Evolutionary conservation across 2,797 vertebrate genomes (phyloP), one percentile per base, ranked within the genome.

Genomic region (Hemitrygon akajei): DNA sequence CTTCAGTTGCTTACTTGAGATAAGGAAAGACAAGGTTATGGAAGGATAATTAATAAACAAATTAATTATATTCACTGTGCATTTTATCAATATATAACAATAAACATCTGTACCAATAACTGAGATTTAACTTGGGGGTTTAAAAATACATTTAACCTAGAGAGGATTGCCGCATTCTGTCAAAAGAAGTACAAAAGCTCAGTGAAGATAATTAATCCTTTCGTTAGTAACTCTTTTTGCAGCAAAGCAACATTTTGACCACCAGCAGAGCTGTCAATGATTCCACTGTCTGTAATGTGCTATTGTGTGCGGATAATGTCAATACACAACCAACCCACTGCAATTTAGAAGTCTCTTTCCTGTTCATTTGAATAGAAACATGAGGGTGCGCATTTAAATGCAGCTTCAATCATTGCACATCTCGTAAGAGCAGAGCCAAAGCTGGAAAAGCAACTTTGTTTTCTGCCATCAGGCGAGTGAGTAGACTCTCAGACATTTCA

Each of bases 211-310:
- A 75, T 93, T 93, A 93, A 93, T 93, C 76, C 47, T 71, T 93
- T 93, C 47, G 34, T 93, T 93, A 73, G 47, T 47, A 47, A 47
- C 47, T 1, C 47, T 47, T 47, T 47, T 30, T 30, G 71, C 27
- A 56, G 91, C 91, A 93, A 76, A 93, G 71, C 71, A 93, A 76
- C 91, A n/a, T 76, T 76, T 76, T 75, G 71, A 76, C 91, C 91
- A 56, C 91, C 91, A 93, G 73, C 91, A 93, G 91, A 93, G 91
- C 91, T 93, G 91, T 93, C 71, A 93, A 75, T 93, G 91, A n/a
- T 93, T 58, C 91, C 71, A 76, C 69, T 75, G 69, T 75, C 71
- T 76, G 91, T 76, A 93, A 93, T 93, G 91, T 76, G 71, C 71
- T 76, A 47, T 76, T 93, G 71, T 47, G 71, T 93, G 71, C 69